These are phyloP conservation scores for Vireo altiloquus DNA, from an alignment of 2,113 vertebrate species.

Conservation along the genomic window DNA sequence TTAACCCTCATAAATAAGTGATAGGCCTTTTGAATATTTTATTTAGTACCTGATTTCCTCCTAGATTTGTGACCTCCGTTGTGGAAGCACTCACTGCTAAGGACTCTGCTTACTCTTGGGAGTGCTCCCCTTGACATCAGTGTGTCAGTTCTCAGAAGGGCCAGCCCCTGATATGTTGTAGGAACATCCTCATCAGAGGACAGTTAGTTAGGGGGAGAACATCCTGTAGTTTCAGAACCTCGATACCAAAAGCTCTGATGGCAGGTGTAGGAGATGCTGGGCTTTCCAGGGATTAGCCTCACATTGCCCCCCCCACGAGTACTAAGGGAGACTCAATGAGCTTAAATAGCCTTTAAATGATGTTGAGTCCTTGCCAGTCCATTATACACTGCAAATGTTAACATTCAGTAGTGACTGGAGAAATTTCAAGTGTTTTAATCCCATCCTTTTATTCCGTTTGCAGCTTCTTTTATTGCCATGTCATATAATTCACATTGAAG, in stretches of 20 bases:
- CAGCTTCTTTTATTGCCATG: neutral
- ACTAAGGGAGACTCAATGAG: neutral
- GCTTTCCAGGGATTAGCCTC: neutral
- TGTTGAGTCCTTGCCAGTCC: neutral
- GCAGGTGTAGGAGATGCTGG: neutral
- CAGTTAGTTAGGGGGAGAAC: neutral
- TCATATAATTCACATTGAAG: neutral
- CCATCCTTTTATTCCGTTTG: neutral
- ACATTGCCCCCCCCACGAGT: neutral
- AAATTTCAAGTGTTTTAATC: neutral
- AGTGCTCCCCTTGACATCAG: neutral
- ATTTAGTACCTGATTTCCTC: neutral
- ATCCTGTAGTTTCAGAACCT: neutral
- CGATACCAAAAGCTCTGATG: neutral
- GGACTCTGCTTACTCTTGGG: neutral
- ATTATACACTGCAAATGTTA: neutral
- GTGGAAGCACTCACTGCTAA: neutral
- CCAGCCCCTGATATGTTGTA: neutral
- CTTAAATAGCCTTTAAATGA: neutral
- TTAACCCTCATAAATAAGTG: conserved; percentile 37
- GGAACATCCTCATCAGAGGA: neutral
- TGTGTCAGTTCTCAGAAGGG: neutral
- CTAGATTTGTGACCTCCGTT: neutral
- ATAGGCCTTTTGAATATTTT: conserved; percentile 27
- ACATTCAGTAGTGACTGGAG: neutral